Evolutionary conservation across 1,140 invertebrate genomes (phyloP), one percentile per base, ranked within the genome.

Genomic region (Fopius arisanus): DNA sequence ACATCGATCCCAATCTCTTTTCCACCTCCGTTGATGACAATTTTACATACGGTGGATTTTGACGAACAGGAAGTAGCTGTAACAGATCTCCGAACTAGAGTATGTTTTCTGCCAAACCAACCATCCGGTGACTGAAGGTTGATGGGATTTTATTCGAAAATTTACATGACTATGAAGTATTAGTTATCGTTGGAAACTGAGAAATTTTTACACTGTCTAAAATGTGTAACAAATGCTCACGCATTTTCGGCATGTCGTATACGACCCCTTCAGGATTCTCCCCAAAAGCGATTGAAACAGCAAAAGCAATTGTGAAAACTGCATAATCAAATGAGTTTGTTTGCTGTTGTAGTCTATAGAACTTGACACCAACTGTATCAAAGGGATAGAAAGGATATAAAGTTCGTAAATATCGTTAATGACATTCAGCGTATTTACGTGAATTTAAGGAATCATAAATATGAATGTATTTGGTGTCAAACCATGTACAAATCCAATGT

Each of bases 401-500:
- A n/a, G n/a, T 16, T 48, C 21, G n/a, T 10, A 68, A 28, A 26
- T 12, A 68, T 28, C 12, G 7, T 16, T 21, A 12, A 29, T 68
- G 40, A 23, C 41, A 6, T 0, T 68, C 33, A 3, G 37, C 9
- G 14, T 48, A 26, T n/a, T 48, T 43, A 5, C 41, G 23, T 7
- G 19, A 43, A 54, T 54, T 51, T 28, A 28, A 16, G 5, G 67
- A 69, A 54, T 69, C 67, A 21, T 51, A 69, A 6, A 69, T 28
- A 69, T 54, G 19, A 31, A 69, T 16, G 12, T 7, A 28, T 0
- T 51, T 14, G 3, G 21, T 54, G 43, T 69, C 67, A 19, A 28
- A 69, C 23, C 43, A 69, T 75, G 75, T 19, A 79, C 72, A 76
- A 70, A 79, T 73, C 78, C 78, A n/a, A n/a, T n/a, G n/a, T n/a